Evolutionary conservation across 1,140 invertebrate species (phyloP).

Genomic region (Dermatophagoides farinae): DNA sequence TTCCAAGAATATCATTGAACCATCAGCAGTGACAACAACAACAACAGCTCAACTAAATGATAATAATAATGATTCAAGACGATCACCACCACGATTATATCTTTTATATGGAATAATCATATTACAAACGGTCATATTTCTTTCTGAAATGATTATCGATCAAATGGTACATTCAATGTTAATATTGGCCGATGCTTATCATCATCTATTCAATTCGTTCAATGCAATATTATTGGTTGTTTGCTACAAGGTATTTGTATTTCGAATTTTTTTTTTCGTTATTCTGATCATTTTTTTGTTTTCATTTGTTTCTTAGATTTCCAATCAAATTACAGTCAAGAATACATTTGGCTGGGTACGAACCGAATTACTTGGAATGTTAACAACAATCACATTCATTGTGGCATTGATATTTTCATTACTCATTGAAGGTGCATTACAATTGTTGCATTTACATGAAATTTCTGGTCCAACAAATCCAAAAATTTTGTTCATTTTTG

Average conservation of each 20-base stretch:
- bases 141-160: slow-evolving; percentile 47
- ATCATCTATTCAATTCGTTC: slow-evolving; percentile 68
- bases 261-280: background rate
- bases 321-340: slow-evolving; percentile 1
- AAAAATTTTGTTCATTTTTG: slow-evolving; percentile 42
- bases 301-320: slow-evolving; percentile 1
- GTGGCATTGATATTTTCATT: slow-evolving; percentile 60
- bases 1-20: no score
- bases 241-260: slow-evolving; percentile 53
- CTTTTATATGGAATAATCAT: slow-evolving; percentile 32
- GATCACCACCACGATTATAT: background rate
- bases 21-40: no score
- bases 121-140: slow-evolving; percentile 45
- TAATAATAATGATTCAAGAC: no score
- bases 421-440: slow-evolving; percentile 54
- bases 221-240: slow-evolving; percentile 70
- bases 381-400: slow-evolving; percentile 59
- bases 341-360: slow-evolving; percentile 70
- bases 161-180: slow-evolving; percentile 61
- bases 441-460: slow-evolving; percentile 31
- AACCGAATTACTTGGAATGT: slow-evolving; percentile 56
- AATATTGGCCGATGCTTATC: slow-evolving; percentile 58
- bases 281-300: background rate
- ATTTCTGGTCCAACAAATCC: slow-evolving; percentile 63
- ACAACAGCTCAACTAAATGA: no score